Percentiles rank a stretch among this genome's conserved stretches.
Evolutionary conservation across 2,888 invertebrate genomes (phyloP).

Genomic region (Drosophila quinaria): DNA sequence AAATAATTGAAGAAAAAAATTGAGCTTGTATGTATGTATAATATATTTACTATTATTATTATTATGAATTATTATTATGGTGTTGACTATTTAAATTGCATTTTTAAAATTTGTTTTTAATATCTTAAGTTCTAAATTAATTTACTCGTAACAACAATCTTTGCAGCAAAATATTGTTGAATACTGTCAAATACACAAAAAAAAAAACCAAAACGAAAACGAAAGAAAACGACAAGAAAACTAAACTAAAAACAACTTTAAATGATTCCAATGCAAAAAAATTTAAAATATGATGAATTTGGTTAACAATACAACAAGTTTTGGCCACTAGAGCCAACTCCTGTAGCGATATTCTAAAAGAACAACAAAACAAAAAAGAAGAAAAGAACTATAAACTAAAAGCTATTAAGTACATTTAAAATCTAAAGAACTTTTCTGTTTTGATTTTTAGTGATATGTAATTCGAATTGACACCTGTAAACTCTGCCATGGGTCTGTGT

Average conservation of each 20-base stretch:
- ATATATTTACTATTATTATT: constrained; percentile 68
- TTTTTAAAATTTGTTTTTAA: constrained; percentile 63
- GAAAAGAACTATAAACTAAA: constrained; percentile 32
- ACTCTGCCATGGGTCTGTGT: constrained; percentile 73
- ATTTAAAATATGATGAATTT: constrained; percentile 43
- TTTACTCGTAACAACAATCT: constrained; percentile 25
- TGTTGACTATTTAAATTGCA: constrained; percentile 60
- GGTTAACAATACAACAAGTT: constrained; percentile 54
- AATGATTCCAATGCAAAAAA: constrained; percentile 50
- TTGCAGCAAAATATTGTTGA: constrained; percentile 16
- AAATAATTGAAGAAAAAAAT: constrained; percentile 40
- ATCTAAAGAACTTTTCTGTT: constrained; percentile 54
- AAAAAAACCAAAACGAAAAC: constrained; percentile 4
- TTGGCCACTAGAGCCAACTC: constrained; percentile 63
- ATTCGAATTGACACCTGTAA: constrained; percentile 62
- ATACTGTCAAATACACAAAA: constrained; percentile 27
- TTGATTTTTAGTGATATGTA: constrained; percentile 74
- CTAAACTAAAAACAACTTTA: constrained; percentile 31
- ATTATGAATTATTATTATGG: constrained; percentile 53
- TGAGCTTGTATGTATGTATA: constrained; percentile 77
- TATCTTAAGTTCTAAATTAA: constrained; percentile 53
- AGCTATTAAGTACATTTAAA: constrained; percentile 30
- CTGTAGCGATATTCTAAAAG: constrained; percentile 77
- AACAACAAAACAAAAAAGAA: constrained; percentile 37
- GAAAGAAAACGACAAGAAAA: constrained; percentile 12